These are phyloP conservation scores for Chloropsis cyanopogon DNA, from an alignment of 2,113 vertebrate species.

Conservation along the genomic window DNA sequence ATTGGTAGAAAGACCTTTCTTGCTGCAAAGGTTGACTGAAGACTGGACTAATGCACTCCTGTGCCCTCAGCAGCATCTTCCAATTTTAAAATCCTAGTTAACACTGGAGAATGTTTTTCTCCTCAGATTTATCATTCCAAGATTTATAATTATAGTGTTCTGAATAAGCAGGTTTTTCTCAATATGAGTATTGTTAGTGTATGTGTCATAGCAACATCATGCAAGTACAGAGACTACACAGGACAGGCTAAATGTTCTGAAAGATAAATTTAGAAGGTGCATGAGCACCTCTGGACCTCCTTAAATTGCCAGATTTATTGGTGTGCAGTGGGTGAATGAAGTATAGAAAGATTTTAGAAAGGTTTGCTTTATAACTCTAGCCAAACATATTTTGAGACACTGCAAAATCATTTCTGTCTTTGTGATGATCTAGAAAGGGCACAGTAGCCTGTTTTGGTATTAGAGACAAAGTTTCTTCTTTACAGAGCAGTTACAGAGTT, in stretches of 20 bases:
- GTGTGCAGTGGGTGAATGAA: background rate
- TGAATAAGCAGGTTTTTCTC: background rate
- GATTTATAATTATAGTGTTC: background rate
- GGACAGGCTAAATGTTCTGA: background rate
- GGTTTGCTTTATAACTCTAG: background rate
- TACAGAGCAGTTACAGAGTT: background rate
- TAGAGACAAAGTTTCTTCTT: background rate
- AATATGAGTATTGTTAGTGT: background rate
- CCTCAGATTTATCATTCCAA: background rate
- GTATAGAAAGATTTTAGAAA: background rate
- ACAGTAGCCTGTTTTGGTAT: background rate
- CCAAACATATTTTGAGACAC: background rate
- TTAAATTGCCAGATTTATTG: background rate
- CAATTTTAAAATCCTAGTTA: background rate
- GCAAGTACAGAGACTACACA: background rate
- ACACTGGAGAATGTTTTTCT: background rate
- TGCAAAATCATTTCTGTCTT: background rate
- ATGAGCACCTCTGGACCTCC: fast-evolving
- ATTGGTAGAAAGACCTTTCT: background rate
- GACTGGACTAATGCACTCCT: background rate
- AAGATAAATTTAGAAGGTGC: background rate
- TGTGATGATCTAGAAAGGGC: background rate
- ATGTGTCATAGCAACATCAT: background rate
- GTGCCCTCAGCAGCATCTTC: background rate
- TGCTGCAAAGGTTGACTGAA: background rate